Conservation (phyloP, 2,113 vertebrate species). For the Gallinago paraguaiae region DNA sequence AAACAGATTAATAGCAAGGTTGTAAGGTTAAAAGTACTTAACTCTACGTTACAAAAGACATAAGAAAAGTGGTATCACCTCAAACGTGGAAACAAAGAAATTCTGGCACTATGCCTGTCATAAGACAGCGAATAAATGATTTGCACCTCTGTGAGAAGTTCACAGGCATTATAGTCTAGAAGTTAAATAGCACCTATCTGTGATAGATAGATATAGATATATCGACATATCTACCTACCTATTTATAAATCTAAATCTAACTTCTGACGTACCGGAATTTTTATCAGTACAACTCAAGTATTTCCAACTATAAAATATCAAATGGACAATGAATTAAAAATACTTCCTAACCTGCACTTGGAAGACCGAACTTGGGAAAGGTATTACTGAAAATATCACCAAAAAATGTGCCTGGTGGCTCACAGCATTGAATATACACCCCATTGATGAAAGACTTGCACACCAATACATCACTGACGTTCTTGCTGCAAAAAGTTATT, state of each 20-base stretch:
- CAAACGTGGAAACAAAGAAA: constrained; percentile 70
- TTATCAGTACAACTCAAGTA: constrained; percentile 5
- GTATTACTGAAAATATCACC: neutral
- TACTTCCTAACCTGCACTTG: neutral
- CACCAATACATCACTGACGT: neutral
- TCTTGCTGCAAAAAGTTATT: neutral
- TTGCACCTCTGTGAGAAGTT: constrained; percentile 61
- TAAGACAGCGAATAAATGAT: constrained; percentile 33
- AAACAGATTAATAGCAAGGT: constrained; percentile 71
- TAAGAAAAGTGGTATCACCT: constrained; percentile 63
- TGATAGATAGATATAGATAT: neutral
- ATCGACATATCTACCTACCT: neutral
- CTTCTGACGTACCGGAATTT: neutral
- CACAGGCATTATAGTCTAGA: constrained; percentile 35
- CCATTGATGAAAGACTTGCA: neutral
- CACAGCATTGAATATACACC: neutral
- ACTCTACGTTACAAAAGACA: constrained; percentile 75
- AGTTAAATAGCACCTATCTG: constrained; percentile 44
- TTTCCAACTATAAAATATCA: constrained; percentile 25
- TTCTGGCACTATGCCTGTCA: constrained; percentile 71
- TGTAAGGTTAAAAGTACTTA: constrained; percentile 67
- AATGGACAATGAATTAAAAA: constrained; percentile 17
- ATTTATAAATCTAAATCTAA: constrained; percentile 13
- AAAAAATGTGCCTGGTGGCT: neutral
- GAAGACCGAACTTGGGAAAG: constrained; percentile 9